Evolutionary conservation across 1,140 invertebrate species (phyloP), one percentile per base, ranked within the genome.

Genomic region (Diorhabda elongata): DNA sequence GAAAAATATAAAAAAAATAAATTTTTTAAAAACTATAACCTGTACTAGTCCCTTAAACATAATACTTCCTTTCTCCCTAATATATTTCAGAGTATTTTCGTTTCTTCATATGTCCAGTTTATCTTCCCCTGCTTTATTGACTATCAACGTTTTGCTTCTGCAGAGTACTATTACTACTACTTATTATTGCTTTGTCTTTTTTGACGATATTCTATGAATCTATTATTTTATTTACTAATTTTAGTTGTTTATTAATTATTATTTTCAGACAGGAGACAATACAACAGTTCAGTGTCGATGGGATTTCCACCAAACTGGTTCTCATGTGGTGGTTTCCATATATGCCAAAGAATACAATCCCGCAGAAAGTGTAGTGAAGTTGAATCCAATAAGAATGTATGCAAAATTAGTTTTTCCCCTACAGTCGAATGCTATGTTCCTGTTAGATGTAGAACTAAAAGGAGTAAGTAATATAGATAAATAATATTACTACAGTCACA

Each of bases 271-370:
- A 76, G 75, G 82, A 61, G 77, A 82, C 67, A 82, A 84, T 56
- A 85, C 87, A 74, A 84, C 82, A 63, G 85, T 91, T 2, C 87
- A 90, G 67, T 98, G 95, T 80, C 87, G 96, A 43, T 90, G 92
- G 83, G 97, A 98, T 81, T 98, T 94, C 91, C 92, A 96, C 84
- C 95, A 97, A 83, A 97, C 94, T 8, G 89, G 87, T 6, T 87
- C 85, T 3, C 84, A 88, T 82, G 91, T 98, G 0, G 89, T 92
- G 71, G 87, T 98, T 42, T 91, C 94, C 59, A 86, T 98, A 63
- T 98, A 94, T 84, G 92, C 92, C 2, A 98, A 98, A 82, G 90
- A 93, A 68, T 94, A 96, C 79, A 85, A 95, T 76, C 94, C 95
- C 47, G 84, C 85, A 44, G 79, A 86, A 64, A 94, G 92, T 58